Evolutionary conservation across 2,888 invertebrate genomes (phyloP), one percentile per base, ranked within the genome.

Genomic region (Andrena dorsata): DNA sequence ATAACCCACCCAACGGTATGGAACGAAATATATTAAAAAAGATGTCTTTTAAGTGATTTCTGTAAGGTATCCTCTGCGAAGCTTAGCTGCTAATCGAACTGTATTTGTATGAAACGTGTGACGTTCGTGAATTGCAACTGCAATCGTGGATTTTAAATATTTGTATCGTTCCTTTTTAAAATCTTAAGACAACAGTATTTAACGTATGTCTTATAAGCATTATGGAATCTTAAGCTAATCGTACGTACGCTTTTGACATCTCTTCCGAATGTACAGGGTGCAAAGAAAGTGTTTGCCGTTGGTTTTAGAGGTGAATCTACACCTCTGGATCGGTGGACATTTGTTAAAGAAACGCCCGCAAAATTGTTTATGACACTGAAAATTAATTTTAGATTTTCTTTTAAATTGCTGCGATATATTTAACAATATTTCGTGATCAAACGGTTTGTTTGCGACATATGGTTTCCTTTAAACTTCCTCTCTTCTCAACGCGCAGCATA

Each of bases 161-260:
- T 32, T 10, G 8, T 64, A 53, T 75, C 47, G 26, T 64, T 60
- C 60, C 49, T 49, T 20, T 20, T 53, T 49, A 56, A 51, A 13
- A 64, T 49, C 41, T 26, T 20, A 10, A 60, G 68, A 32, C n/a
- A 26, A 68, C 58, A 76, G n/a, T 76, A 68, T 76, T 75, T 28
- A 20, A 35, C 47, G 41, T 69, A 63, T 51, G 58, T 65, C 16
- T 58, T n/a, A 20, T 49, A 35, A 26, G 8, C 20, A 16, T 68
- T 41, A 2, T 56, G 26, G 23, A 41, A 60, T 13, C 30, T 28
- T n/a, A 30, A 13, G 6, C 2, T 10, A 69, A 58, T 49, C 60
- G 68, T 69, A 41, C 8, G 53, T 47, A 66, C 35, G 10, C 30
- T n/a, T 58, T 64, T 23, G 10, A 26, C 47, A 32, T 68, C 16